A percentile compares a stretch with the other conserved stretches of the same genome.
These are phyloP conservation scores for Hyposoter didymator DNA, from an alignment of 2,888 invertebrate genomes.

Conservation along the genomic window DNA sequence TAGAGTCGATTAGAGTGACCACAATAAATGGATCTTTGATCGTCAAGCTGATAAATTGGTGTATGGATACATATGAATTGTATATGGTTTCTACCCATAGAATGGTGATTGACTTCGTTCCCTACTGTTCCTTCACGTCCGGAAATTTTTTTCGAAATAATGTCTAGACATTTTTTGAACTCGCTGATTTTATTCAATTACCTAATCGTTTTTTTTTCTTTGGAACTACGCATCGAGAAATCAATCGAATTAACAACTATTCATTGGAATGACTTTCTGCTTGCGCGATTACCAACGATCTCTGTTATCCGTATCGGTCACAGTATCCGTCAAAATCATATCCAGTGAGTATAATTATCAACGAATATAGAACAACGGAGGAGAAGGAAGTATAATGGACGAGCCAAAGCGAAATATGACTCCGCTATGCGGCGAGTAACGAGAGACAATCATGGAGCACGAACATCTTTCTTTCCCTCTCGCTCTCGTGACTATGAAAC, in stretches of 20 bases:
- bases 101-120: slow-evolving; percentile 4
- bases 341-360: slow-evolving; percentile 31
- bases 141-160: not conserved
- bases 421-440: slow-evolving; percentile 56
- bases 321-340: not conserved
- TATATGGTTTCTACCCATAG: not conserved
- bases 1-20: slow-evolving; percentile 54
- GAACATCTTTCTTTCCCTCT: not conserved
- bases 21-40: slow-evolving; percentile 54
- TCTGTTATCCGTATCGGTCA: not conserved
- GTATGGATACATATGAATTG: not conserved
- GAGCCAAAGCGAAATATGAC: slow-evolving; percentile 54
- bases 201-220: not conserved
- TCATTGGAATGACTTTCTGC: not conserved
- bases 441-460: slow-evolving; percentile 46
- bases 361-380: slow-evolving; percentile 25
- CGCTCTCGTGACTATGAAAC: slow-evolving; percentile 39
- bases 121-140: not conserved
- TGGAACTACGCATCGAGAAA: not conserved
- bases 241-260: not conserved
- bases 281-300: not conserved
- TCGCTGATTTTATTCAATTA: not conserved
- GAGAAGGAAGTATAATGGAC: slow-evolving; percentile 32
- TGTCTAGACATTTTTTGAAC: not conserved
- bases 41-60: slow-evolving; percentile 36